Percentiles rank a stretch among this genome's conserved stretches.
These are phyloP conservation scores for Apocrypta bakeri DNA, from an alignment of 1,140 invertebrate genomes.

Conservation along the genomic window DNA sequence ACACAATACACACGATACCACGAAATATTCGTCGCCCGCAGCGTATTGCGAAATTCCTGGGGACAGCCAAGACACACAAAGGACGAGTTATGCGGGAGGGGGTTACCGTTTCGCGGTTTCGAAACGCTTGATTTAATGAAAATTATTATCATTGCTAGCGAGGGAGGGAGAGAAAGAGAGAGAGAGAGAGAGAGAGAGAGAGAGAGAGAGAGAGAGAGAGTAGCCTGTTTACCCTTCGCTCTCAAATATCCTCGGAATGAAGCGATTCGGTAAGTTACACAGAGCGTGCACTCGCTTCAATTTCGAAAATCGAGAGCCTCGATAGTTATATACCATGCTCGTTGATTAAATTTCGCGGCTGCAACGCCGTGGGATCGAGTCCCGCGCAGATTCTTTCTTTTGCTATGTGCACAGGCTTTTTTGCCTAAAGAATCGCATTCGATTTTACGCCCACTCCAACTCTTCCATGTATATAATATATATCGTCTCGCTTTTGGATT, in stretches of 20 bases:
- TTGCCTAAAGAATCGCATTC: not conserved
- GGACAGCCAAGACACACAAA: slow-evolving; percentile 23
- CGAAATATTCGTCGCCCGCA: slow-evolving; percentile 23
- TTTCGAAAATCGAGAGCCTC: slow-evolving; percentile 47
- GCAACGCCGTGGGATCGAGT: not conserved
- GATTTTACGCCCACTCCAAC: not conserved
- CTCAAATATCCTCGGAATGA: slow-evolving; percentile 47
- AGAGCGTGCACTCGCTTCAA: slow-evolving; percentile 23
- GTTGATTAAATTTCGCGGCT: slow-evolving; percentile 51
- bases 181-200: not conserved
- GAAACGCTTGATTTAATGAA: slow-evolving; percentile 51
- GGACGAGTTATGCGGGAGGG: slow-evolving; percentile 11
- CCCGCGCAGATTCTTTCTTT: not conserved
- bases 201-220: not conserved
- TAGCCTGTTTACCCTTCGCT: not conserved
- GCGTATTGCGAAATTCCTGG: slow-evolving; percentile 19
- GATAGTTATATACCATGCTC: not conserved
- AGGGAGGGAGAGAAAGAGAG: not conserved
- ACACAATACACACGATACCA: not conserved
- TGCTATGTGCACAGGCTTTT: not conserved
- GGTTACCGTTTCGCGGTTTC: slow-evolving; percentile 32
- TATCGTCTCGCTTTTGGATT: not conserved
- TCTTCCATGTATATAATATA: no score
- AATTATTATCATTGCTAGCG: slow-evolving; percentile 50
- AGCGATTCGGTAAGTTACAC: slow-evolving; percentile 4